Percentiles rank a stretch among this genome's conserved stretches.
Conservation (phyloP, 30 jellyfish, hydroid and myxozoan genomes). For the Aurelia aurita region DNA sequence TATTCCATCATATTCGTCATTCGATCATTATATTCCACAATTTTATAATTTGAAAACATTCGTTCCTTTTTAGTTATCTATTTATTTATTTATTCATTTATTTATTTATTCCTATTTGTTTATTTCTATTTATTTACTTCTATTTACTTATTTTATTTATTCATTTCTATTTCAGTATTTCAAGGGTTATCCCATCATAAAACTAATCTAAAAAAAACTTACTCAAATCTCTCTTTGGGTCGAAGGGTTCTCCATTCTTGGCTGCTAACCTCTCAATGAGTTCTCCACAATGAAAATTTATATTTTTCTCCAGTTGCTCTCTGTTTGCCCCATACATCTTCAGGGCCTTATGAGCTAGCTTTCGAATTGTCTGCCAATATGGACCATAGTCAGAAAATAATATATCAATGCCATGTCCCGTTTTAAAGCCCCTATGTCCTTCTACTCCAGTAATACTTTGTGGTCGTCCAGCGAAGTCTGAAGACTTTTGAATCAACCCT, state of each 20-base stretch:
- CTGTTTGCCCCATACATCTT: constrained; percentile 58
- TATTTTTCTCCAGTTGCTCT: constrained; percentile 24
- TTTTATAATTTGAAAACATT: no score
- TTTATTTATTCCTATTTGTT: no score
- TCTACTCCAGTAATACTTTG: constrained; percentile 13
- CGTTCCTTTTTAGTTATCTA: no score
- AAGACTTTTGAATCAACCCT: constrained; percentile 19
- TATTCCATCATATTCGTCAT: no score
- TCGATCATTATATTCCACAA: no score
- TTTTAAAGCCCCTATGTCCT: constrained; percentile 43
- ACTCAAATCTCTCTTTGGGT: constrained; percentile 52
- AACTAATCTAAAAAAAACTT: constrained; percentile 2
- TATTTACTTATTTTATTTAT: no score
- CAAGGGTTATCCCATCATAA: neutral
- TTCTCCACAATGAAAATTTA: constrained; percentile 3
- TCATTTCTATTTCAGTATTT: neutral
- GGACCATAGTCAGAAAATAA: constrained; percentile 60
- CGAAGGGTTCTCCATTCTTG: constrained; percentile 10
- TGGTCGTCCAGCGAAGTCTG: constrained; percentile 68
- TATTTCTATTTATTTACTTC: no score
- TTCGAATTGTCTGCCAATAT: constrained; percentile 44
- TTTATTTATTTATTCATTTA: no score
- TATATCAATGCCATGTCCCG: constrained; percentile 40
- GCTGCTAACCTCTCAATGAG: constrained; percentile 12
- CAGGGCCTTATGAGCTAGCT: constrained; percentile 51